Base-by-base conservation (phyloP, 2,113 vertebrate genomes). In the Tyto alba region DNA sequence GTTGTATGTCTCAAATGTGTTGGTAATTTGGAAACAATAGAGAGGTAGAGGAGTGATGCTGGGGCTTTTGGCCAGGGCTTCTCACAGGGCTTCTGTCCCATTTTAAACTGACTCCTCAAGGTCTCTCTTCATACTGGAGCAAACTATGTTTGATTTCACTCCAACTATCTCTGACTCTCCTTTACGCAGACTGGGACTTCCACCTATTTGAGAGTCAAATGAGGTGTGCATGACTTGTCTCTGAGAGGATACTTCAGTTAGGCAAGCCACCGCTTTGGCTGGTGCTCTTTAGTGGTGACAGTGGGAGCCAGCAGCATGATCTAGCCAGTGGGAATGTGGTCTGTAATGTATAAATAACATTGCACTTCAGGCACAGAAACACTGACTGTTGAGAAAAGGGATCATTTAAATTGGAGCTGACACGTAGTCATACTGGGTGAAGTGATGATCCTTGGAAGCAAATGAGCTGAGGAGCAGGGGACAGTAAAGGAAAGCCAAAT, bases 191-290 rank as follows among this genome's bases (percentile, higher is more conserved):
- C 67, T 62, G 38, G 43, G 86, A 66, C 26, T 89, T 92, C 82
- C 77, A 85, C 59, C 68, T 83, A 40, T 57, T 83, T 83, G 64
- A 81, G 91, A 92, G 56, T 80, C 91, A 93, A 94, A 77, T 87
- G 74, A 81, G 41, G 17, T 27, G 53, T 79, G 84, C 5, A 8
- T 74, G 71, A 92, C 82, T 92, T 6, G 29, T 55, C 41, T 80
- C 76, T 85, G 57, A 93, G 79, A 87, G 57, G 74, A 62, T 83
- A 43, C 27, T 62, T 92, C 47, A 74, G 79, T 78, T 53, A 73
- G 59, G 41, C 79, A 43, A 62, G 55, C 48, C 0, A 6, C 52
- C 14, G 23, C 52, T 69, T 80, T 87, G 83, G 55, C 83, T 85
- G 56, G 41, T 83, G 9, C 73, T 94, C 23, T 40, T 84, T 60